Base-by-base conservation (phyloP, 2,113 vertebrate species). In the Ailuropoda melanoleuca region DNA sequence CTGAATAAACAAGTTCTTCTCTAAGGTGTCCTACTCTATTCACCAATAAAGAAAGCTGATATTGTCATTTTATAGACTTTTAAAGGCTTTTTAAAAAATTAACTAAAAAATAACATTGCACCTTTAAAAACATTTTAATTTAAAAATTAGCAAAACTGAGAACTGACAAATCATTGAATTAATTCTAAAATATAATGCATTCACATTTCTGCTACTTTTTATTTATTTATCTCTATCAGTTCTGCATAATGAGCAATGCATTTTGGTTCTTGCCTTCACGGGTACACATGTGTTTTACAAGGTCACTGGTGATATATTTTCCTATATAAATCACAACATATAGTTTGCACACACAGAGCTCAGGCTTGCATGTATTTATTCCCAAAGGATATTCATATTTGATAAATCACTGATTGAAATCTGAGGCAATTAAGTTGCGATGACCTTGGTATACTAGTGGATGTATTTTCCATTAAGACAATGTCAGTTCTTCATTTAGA, bases 351-450 rank as follows among this genome's bases (percentile, higher is more conserved):
- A 90, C 46, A 90, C 46, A 88, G 46, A 82, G 56, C 50, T 96
- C 8, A 23, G 26, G 50, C 55, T 96, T 95, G 90, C 92, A 97
- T 80, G 70, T 24, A 84, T 95, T 94, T 96, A 81, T 95, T 58
- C 84, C 75, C 46, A 88, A 89, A 93, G 87, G 14, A 29, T 97
- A 72, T 84, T 98, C 68, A 58, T 75, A 90, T 90, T 92, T 97
- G 80, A 97, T 89, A 97, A 96, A 97, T 97, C 56, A 17, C 92
- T 90, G 90, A 97, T 96, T 93, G 70, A 97, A 97, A 92, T 97
- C 66, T 74, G 91, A 97, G 23, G 62, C 90, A 95, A 97, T 97
- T 97, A 98, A 88, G 7, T 81, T 58, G 13, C 87, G 80, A 90
- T 97, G 92, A 97, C 92, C 83, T 96, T 95, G 90, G 56, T 58